Conservation (phyloP, 2,113 vertebrate species). For the Rhynchomys soricoides region DNA sequence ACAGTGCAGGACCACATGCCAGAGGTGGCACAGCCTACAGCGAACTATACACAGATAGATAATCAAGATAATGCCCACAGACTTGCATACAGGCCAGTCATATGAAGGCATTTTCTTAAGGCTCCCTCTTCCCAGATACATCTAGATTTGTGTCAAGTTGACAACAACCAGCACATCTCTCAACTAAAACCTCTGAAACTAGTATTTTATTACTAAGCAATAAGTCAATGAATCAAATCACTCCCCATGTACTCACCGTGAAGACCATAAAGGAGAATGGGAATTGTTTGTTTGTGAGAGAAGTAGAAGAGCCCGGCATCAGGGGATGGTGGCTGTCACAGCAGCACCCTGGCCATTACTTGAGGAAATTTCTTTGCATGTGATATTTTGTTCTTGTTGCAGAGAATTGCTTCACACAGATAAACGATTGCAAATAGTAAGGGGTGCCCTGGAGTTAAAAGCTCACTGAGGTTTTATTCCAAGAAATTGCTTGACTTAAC, state of each 20-base stretch:
- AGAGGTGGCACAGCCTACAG: no score
- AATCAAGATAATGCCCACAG: neutral
- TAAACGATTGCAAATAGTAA: constrained; percentile 71
- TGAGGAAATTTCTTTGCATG: neutral
- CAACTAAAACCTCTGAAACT: neutral
- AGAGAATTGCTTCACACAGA: constrained; percentile 70
- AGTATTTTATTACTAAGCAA: neutral
- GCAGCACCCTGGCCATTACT: neutral
- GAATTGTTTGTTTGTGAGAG: neutral
- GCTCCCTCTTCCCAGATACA: neutral
- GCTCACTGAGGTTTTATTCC: constrained; percentile 53
- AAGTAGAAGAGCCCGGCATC: neutral
- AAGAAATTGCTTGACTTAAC: constrained; percentile 49
- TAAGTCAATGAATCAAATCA: constrained; percentile 20
- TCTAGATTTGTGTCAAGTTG: neutral
- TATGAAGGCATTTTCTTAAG: neutral
- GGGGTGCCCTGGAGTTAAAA: constrained; percentile 53
- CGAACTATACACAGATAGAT: neutral
- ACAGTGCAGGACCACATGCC: no score
- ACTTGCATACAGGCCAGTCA: neutral
- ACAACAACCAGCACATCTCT: neutral
- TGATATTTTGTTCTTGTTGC: constrained; percentile 54
- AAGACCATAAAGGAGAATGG: constrained; percentile 4
- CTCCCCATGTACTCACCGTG: neutral
- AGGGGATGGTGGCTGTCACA: neutral